phyloP scores from a whole-genome alignment of 2,113 vertebrate genomes.

The Girardinichthys multiradiatus region DNA sequence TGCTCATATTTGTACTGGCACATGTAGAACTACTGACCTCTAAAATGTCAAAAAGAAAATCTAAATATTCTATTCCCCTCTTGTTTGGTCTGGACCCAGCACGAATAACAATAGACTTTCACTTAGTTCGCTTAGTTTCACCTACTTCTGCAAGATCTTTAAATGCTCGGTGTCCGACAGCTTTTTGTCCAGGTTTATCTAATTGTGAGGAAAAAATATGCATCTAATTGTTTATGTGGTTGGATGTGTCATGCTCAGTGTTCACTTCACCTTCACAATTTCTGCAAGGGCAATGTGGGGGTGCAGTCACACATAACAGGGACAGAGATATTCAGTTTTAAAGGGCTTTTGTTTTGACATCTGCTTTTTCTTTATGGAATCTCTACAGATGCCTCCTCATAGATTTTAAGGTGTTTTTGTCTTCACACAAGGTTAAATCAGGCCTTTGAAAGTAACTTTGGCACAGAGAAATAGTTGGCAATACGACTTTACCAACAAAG shows the following conservation, averaged over 20 bases:
- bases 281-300: constrained; percentile 31
- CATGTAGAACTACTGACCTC: constrained; percentile 2
- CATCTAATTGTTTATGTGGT: constrained; percentile 14
- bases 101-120: constrained; percentile 45
- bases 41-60: constrained; percentile 29
- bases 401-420: constrained; percentile 37
- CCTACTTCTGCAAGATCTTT: constrained; percentile 36
- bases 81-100: constrained; percentile 17
- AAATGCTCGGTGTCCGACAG: neutral
- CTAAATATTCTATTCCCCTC: neutral
- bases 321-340: constrained; percentile 25
- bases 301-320: constrained; percentile 1
- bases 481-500: neutral
- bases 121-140: constrained; percentile 18
- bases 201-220: constrained; percentile 7
- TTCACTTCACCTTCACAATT: constrained; percentile 46
- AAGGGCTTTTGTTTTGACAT: constrained; percentile 44
- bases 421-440: constrained; percentile 47
- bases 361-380: constrained; percentile 42
- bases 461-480: constrained; percentile 1
- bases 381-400: constrained; percentile 26
- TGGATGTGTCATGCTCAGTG: constrained; percentile 4
- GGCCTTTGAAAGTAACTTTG: constrained; percentile 36
- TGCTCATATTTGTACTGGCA: constrained; percentile 9
- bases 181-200: constrained; percentile 27